Conservation (phyloP, 2,113 vertebrate genomes). For the Mesocricetus auratus region DNA sequence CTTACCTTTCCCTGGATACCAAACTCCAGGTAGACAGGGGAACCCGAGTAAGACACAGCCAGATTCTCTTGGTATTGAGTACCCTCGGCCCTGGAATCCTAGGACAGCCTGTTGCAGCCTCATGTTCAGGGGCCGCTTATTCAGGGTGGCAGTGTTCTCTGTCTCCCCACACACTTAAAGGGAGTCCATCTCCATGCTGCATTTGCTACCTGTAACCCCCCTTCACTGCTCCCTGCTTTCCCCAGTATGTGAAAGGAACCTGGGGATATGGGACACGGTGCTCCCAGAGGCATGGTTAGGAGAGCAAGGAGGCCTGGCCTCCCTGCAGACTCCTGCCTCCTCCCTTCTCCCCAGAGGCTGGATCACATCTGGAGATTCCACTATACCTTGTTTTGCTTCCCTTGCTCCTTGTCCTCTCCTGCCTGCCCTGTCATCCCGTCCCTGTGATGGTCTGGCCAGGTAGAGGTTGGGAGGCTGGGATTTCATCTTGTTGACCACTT, state of each 20-base stretch:
- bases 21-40: neutral
- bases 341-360: neutral
- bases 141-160: neutral
- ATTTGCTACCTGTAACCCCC: neutral
- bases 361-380: neutral
- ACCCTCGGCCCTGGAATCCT: neutral
- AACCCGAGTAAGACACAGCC: neutral
- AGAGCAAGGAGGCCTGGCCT: neutral
- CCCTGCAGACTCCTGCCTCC: neutral
- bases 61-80: neutral
- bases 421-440: accelerated
- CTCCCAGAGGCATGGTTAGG: neutral
- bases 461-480: neutral
- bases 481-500: neutral
- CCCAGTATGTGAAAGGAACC: neutral
- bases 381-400: neutral
- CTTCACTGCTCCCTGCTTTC: slow-evolving; percentile 66
- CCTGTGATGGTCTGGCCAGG: neutral
- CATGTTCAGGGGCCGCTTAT: neutral
- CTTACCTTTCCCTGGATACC: neutral
- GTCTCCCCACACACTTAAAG: neutral
- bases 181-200: slow-evolving; percentile 59
- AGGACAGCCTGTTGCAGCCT: neutral
- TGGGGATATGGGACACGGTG: neutral
- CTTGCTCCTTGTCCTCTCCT: neutral